Percentiles rank a stretch among this genome's conserved stretches.
Evolutionary conservation across 2,797 vertebrate genomes (phyloP).

Genomic region (Spizella passerina): DNA sequence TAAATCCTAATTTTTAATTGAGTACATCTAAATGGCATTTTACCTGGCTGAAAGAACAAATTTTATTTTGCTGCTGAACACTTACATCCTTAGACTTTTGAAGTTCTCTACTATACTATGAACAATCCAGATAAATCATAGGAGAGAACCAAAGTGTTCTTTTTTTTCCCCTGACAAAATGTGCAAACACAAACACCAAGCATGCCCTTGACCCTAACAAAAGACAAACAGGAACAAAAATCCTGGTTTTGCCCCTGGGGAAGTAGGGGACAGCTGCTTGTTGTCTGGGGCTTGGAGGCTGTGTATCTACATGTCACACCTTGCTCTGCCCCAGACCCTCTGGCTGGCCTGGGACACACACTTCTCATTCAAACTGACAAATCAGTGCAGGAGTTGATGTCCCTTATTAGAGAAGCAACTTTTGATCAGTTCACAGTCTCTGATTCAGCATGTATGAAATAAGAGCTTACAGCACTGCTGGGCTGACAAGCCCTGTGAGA

Average conservation of each 20-base stretch:
- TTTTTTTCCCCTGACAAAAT: background rate
- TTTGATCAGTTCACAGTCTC: background rate
- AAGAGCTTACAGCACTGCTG: background rate
- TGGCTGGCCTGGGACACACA: background rate
- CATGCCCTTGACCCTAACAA: fast-evolving
- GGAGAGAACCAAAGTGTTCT: fast-evolving
- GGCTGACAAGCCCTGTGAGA: background rate
- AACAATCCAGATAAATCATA: background rate
- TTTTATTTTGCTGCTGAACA: background rate
- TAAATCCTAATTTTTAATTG: background rate
- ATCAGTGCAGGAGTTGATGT: background rate
- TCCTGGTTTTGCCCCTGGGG: fast-evolving
- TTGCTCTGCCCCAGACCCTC: background rate
- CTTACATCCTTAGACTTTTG: background rate
- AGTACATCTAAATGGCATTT: background rate
- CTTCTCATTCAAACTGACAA: background rate
- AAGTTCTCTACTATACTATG: background rate
- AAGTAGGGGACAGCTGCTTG: background rate
- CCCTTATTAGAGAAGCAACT: background rate
- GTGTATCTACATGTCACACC: too few species aligned
- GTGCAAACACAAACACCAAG: background rate
- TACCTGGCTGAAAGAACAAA: background rate
- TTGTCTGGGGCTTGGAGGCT: fast-evolving
- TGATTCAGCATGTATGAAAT: background rate
- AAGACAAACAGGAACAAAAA: background rate